phyloP scores from a whole-genome alignment of 2,888 invertebrate species.

The Erebia aethiops region DNA sequence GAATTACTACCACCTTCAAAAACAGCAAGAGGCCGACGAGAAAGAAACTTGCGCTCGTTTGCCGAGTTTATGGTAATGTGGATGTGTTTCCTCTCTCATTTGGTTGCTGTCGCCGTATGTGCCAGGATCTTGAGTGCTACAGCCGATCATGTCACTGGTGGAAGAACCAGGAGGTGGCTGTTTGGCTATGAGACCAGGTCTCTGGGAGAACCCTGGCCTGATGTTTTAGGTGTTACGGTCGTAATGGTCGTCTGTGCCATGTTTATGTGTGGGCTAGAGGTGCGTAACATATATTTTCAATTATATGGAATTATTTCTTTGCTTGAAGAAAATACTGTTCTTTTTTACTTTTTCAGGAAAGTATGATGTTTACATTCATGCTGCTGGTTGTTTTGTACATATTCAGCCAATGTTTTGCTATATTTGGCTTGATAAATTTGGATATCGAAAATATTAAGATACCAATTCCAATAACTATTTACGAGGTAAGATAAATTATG shows the following conservation, averaged over 20 bases:
- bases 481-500: conserved; percentile 60
- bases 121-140: conserved; percentile 85
- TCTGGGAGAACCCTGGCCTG: conserved; percentile 85
- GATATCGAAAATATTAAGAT: conserved; percentile 75
- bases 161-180: conserved; percentile 83
- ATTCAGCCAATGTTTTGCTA: conserved; percentile 77
- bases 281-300: conserved; percentile 44
- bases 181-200: conserved; percentile 83
- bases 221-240: conserved; percentile 84
- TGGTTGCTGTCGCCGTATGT: conserved; percentile 84
- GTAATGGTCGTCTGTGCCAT: conserved; percentile 84
- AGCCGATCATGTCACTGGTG: conserved; percentile 84
- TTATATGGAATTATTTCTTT: background rate
- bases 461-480: conserved; percentile 71
- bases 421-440: conserved; percentile 74
- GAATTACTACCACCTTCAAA: conserved; percentile 69
- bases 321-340: background rate
- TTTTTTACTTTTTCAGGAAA: conserved; percentile 63
- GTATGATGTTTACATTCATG: conserved; percentile 77
- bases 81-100: conserved; percentile 82
- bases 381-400: conserved; percentile 69
- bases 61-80: conserved; percentile 84
- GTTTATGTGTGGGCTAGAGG: conserved; percentile 86
- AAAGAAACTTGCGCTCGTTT: conserved; percentile 77
- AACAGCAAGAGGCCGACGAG: conserved; percentile 67